Conservation (phyloP, 2,888 invertebrate species). For the Xylophagus ater region DNA sequence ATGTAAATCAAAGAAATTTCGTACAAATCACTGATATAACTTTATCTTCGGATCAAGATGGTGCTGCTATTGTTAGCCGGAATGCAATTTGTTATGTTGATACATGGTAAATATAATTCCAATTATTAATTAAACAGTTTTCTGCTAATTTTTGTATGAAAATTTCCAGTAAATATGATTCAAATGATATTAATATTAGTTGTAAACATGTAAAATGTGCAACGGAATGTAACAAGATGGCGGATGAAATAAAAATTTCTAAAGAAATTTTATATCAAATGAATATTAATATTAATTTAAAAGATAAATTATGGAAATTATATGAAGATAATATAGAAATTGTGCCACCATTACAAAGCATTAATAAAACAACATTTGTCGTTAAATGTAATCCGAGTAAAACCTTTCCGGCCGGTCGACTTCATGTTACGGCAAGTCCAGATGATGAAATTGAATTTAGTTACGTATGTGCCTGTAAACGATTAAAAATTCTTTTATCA, state of each 20-base stretch:
- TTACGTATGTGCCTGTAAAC: slow-evolving; percentile 34
- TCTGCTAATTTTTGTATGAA: no score
- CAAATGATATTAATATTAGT: slow-evolving; percentile 20
- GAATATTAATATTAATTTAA: slow-evolving; percentile 28
- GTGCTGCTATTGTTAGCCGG: slow-evolving; percentile 28
- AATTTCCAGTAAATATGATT: slow-evolving; percentile 28
- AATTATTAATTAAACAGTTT: no score
- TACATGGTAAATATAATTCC: no score
- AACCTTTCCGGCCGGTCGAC: slow-evolving; percentile 29
- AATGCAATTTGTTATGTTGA: slow-evolving; percentile 29
- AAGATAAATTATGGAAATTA: slow-evolving; percentile 29
- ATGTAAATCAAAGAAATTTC: slow-evolving; percentile 60
- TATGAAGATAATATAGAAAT: slow-evolving; percentile 26
- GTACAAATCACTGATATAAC: slow-evolving; percentile 47
- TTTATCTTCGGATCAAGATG: slow-evolving; percentile 31
- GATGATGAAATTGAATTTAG: slow-evolving; percentile 18
- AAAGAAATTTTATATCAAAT: slow-evolving; percentile 30
- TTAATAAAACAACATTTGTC: slow-evolving; percentile 31
- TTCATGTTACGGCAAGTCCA: slow-evolving; percentile 30
- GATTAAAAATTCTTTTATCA: slow-evolving; percentile 32
- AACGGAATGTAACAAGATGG: slow-evolving; percentile 21
- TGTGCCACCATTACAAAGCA: slow-evolving; percentile 30
- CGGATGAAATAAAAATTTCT: slow-evolving; percentile 26
- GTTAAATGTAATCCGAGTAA: slow-evolving; percentile 31
- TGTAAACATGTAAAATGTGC: slow-evolving; percentile 31